A percentile compares a stretch with the other conserved stretches of the same genome.
These are phyloP conservation scores for Acestrorhynchus altus DNA, from an alignment of 2,797 vertebrate species.

Conservation along the genomic window DNA sequence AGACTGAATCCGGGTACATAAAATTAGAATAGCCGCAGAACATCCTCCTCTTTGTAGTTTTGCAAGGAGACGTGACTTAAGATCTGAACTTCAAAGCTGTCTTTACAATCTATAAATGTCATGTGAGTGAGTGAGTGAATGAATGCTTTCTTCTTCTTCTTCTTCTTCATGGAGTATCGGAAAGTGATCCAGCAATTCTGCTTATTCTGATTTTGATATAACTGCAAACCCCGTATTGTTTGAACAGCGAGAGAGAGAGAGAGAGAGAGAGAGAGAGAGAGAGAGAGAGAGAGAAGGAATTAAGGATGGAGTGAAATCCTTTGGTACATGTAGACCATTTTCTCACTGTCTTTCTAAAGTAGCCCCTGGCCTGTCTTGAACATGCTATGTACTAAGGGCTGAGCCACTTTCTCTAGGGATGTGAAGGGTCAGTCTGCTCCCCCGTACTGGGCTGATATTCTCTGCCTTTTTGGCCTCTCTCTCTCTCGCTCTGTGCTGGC, in stretches of 20 bases:
- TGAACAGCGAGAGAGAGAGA: constrained; percentile 25
- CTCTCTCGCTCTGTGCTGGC: neutral
- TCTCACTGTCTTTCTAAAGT: constrained; percentile 45
- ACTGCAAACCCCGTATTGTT: no score
- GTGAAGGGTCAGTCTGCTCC: constrained; percentile 44
- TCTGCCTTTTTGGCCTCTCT: constrained; percentile 30
- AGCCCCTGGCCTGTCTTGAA: constrained; percentile 36
- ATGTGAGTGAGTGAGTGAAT: no score
- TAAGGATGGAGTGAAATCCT: constrained; percentile 17
- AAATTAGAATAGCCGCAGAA: no score
- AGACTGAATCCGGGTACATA: no score
- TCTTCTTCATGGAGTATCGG: neutral
- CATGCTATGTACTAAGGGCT: constrained; percentile 40
- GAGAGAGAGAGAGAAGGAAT: neutral
- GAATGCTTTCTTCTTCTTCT: no score
- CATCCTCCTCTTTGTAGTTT: no score
- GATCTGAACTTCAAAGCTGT: no score
- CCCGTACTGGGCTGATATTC: constrained; percentile 13
- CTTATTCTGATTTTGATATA: neutral
- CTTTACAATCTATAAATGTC: no score
- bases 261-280: neutral
- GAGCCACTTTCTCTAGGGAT: constrained; percentile 37
- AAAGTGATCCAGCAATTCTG: neutral
- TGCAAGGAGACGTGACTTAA: no score
- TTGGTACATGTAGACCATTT: constrained; percentile 3